Conservation (phyloP, 2,113 vertebrate genomes). For the Dendropsophus ebraccatus region DNA sequence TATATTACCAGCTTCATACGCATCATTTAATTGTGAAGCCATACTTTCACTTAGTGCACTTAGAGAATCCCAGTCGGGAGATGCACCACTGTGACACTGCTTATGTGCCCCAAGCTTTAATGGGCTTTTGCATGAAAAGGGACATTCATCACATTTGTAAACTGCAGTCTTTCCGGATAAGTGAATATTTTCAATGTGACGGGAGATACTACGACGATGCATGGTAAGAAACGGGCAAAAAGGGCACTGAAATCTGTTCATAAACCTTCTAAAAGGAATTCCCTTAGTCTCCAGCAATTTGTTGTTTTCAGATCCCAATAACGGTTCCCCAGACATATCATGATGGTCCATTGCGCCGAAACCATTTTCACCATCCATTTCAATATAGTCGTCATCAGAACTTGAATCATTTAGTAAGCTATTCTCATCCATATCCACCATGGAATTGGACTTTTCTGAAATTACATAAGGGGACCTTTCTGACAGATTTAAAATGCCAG, state of each 20-base stretch:
- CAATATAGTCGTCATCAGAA: conserved; percentile 91
- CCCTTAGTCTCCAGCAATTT: conserved; percentile 96
- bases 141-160: conserved; percentile 95
- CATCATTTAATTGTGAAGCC: conserved; percentile 78
- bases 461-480: conserved; percentile 83
- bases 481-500: conserved; percentile 85
- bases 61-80: conserved; percentile 87
- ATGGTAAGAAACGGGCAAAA: conserved; percentile 97
- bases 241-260: conserved; percentile 97
- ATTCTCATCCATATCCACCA: conserved; percentile 80
- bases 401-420: conserved; percentile 89
- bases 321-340: conserved; percentile 85
- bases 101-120: conserved; percentile 92
- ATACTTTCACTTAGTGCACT: conserved; percentile 86
- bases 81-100: conserved; percentile 82
- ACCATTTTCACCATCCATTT: conserved; percentile 88
- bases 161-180: conserved; percentile 93
- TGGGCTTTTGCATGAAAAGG: conserved; percentile 95
- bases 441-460: conserved; percentile 81
- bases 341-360: conserved; percentile 84
- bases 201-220: conserved; percentile 94
- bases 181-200: conserved; percentile 97
- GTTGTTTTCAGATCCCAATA: conserved; percentile 92
- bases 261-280: conserved; percentile 91
- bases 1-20: conserved; percentile 78